Conservation (phyloP, 2,888 invertebrate genomes). For the Actias luna region DNA sequence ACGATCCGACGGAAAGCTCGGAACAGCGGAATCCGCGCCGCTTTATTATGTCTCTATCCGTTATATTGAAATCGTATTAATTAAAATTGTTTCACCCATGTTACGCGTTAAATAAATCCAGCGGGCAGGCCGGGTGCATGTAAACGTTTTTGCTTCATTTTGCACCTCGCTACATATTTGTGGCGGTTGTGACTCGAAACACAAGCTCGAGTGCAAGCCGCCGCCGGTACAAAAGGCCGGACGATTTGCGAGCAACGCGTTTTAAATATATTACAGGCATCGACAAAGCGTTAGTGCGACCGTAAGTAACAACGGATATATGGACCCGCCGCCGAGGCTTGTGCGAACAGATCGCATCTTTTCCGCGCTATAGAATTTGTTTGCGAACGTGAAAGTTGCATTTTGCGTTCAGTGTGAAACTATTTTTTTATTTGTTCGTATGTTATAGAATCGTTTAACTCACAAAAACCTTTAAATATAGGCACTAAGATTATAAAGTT, state of each 20-base stretch:
- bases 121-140: conserved; percentile 41
- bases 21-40: conserved; percentile 41
- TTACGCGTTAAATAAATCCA: conserved; percentile 60
- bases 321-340: conserved; percentile 50
- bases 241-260: conserved; percentile 60
- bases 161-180: conserved; percentile 61
- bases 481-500: too few relatives aligned
- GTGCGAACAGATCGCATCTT: conserved; percentile 58
- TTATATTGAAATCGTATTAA: conserved; percentile 57
- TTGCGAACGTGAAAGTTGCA: conserved; percentile 27
- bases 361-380: conserved; percentile 62
- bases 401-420: not conserved
- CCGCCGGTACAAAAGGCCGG: conserved; percentile 53
- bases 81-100: conserved; percentile 66
- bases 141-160: conserved; percentile 50
- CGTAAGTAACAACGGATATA: conserved; percentile 58
- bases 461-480: too few relatives aligned
- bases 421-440: not conserved
- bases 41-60: conserved; percentile 72
- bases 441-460: not conserved
- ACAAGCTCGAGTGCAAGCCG: conserved; percentile 42
- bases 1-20: conserved; percentile 38
- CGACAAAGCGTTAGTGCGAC: conserved; percentile 17
- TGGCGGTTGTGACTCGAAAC: conserved; percentile 55
- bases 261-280: conserved; percentile 59